Evolutionary conservation across 2,113 vertebrate genomes (phyloP).

Genomic region (Alethe diademata): DNA sequence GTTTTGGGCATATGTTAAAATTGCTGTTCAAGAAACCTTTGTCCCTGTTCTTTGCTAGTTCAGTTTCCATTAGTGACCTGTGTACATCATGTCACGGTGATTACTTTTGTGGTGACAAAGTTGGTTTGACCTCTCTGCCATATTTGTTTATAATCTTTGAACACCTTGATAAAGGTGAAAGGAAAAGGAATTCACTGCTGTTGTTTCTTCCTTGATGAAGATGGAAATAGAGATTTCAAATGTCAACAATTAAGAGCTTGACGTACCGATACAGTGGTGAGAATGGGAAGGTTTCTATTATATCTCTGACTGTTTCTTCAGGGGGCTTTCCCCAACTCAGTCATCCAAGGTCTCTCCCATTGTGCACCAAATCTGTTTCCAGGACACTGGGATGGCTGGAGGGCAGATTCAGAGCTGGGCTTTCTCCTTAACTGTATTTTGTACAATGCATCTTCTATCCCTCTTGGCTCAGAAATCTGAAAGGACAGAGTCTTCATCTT

Average conservation of each 20-base stretch:
- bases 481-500: neutral
- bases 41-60: neutral
- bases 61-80: neutral
- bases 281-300: neutral
- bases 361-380: neutral
- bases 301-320: neutral
- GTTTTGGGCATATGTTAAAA: neutral
- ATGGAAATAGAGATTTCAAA: neutral
- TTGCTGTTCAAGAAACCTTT: neutral
- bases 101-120: neutral
- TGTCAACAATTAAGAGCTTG: neutral
- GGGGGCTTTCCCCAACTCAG: neutral
- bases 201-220: neutral
- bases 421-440: neutral
- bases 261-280: neutral
- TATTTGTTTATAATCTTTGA: neutral
- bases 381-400: neutral
- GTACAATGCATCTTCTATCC: neutral
- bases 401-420: neutral
- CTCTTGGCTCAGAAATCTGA: neutral
- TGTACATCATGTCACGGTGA: rapidly evolving
- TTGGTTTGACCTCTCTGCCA: neutral
- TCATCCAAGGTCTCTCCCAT: neutral
- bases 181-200: neutral
- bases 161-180: neutral